Evolutionary conservation across 2,888 invertebrate species (phyloP).

Genomic region (Aleiodes testaceus): DNA sequence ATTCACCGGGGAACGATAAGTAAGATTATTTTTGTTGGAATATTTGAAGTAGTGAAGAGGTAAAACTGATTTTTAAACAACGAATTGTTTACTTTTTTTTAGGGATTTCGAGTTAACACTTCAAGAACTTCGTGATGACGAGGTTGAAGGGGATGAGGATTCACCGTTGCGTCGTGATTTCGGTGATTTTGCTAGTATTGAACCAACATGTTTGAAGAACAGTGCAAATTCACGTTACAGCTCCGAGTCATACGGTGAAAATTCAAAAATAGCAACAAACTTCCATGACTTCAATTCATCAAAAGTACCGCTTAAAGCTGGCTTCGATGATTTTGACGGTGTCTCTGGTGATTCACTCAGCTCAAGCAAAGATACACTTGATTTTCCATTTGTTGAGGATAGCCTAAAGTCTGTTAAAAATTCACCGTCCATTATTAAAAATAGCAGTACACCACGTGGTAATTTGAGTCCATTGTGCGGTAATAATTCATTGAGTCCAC

Average conservation of each 20-base stretch:
- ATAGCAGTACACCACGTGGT: conserved; percentile 59
- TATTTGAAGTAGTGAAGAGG: no score
- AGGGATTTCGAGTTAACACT: conserved; percentile 63
- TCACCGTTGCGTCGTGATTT: conserved; percentile 67
- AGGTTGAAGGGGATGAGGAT: conserved; percentile 58
- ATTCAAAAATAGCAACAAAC: conserved; percentile 55
- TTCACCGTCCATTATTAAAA: conserved; percentile 64
- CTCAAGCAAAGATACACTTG: conserved; percentile 67
- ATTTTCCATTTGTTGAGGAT: conserved; percentile 68
- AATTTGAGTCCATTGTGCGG: conserved; percentile 62
- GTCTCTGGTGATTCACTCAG: conserved; percentile 64
- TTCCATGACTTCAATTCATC: conserved; percentile 66
- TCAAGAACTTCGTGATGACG: conserved; percentile 59
- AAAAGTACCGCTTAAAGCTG: conserved; percentile 66
- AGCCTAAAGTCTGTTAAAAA: conserved; percentile 64
- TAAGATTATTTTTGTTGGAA: conserved; percentile 50
- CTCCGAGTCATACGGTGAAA: conserved; percentile 60
- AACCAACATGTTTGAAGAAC: conserved; percentile 62
- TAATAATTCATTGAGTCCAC: conserved; percentile 64
- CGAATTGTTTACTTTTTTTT: no score
- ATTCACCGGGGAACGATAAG: conserved; percentile 63
- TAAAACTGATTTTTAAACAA: no score
- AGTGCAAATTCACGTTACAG: conserved; percentile 61
- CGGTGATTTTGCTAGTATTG: conserved; percentile 66
- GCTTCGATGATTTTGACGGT: conserved; percentile 70